Conservation (phyloP, 1,140 invertebrate genomes). For the Tetramorium parvispinum region DNA sequence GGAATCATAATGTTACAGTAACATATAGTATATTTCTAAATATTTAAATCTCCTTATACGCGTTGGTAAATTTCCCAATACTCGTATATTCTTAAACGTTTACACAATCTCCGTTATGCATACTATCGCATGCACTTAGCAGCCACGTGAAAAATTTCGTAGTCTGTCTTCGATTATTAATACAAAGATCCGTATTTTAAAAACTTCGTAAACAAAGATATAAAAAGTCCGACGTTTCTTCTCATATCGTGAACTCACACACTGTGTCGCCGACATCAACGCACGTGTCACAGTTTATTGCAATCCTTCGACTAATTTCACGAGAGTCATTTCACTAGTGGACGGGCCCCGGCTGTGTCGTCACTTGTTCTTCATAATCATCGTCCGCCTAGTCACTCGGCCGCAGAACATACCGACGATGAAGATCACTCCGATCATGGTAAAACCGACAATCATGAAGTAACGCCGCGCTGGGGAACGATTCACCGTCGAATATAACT, state of each 20-base stretch:
- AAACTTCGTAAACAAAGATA: conserved; percentile 60
- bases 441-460: conserved; percentile 90
- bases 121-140: conserved; percentile 29
- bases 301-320: conserved; percentile 35
- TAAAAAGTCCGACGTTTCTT: conserved; percentile 57
- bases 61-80: conserved; percentile 45
- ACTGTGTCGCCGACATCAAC: conserved; percentile 5
- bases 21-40: conserved; percentile 40
- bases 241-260: conserved; percentile 22
- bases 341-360: conserved; percentile 59
- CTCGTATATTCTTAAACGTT: conserved; percentile 43
- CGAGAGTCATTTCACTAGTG: conserved; percentile 49
- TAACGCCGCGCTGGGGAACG: conserved; percentile 92
- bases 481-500: conserved; percentile 89
- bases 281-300: conserved; percentile 23
- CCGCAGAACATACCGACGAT: conserved; percentile 94
- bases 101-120: conserved; percentile 41
- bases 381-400: conserved; percentile 90
- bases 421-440: conserved; percentile 92
- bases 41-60: conserved; percentile 57
- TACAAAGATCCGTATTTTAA: conserved; percentile 40
- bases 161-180: not conserved
- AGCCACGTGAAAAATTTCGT: conserved; percentile 16
- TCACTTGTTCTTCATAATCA: conserved; percentile 90
- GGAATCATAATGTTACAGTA: conserved; percentile 44